Evolutionary conservation across 2,113 vertebrate species (phyloP).

Genomic region (Lipotes vexillifer): DNA sequence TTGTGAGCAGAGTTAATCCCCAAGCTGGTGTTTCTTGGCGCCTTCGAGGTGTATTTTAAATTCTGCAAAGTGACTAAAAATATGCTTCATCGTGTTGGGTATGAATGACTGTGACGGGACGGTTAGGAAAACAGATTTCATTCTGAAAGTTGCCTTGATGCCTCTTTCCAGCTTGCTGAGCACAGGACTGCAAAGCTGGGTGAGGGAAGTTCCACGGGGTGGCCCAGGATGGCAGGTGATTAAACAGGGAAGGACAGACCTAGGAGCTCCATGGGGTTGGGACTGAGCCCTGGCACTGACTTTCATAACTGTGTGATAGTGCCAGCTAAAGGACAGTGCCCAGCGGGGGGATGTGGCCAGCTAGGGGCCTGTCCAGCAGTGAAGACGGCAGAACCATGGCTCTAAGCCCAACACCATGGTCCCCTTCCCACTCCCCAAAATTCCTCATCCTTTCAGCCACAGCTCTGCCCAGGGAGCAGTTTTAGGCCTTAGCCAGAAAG

Average conservation of each 20-base stretch:
- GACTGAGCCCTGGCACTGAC: background rate
- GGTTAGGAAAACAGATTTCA: constrained; percentile 62
- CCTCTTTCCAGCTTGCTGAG: constrained; percentile 53
- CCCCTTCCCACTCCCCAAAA: background rate
- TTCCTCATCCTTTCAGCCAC: background rate
- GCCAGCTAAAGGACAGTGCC: background rate
- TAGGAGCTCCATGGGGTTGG: background rate
- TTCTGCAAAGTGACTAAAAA: constrained; percentile 70
- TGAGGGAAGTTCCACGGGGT: background rate
- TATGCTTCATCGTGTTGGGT: constrained; percentile 48
- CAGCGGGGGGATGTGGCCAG: background rate
- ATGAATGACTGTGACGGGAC: constrained; percentile 56
- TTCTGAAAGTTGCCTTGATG: constrained; percentile 53
- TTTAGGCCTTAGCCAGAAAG: background rate
- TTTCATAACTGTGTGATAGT: background rate
- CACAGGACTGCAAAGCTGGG: background rate
- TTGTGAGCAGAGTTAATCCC: constrained; percentile 54
- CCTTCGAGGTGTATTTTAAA: constrained; percentile 70
- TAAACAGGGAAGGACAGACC: background rate
- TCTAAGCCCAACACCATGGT: background rate
- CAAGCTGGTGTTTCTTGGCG: constrained; percentile 59
- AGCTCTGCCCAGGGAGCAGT: background rate
- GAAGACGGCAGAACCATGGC: background rate
- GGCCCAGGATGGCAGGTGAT: background rate
- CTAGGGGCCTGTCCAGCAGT: background rate